Evolutionary conservation across 2,797 vertebrate species (phyloP), one percentile per base, ranked within the genome.

Genomic region (Phylloscopus collybita): DNA sequence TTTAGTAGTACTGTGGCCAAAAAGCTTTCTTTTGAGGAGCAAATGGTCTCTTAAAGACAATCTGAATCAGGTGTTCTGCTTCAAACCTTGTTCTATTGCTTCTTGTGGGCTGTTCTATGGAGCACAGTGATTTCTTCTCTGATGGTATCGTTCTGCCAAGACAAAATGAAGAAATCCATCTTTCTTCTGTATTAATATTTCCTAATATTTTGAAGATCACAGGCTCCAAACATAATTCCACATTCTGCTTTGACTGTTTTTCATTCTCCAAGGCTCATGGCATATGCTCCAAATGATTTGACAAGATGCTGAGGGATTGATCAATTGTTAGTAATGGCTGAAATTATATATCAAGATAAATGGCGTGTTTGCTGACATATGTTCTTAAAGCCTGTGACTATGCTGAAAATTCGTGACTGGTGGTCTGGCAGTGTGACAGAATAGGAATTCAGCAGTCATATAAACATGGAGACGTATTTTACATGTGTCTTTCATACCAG

Each of bases 11-110:
- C 84, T 70, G 30, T 70, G 23, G 38, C 34, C 2, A 7, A 42
- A 57, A 34, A 12, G 9, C 19, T n/a, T 53, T 49, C 4, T 42
- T 76, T 45, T 50, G 21, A 67, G 44, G 27, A 88, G 14, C 21
- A 66, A 70, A 65, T 45, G 9, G 21, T 36, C 9, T 5, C 0
- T 0, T 64, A 49, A 64, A 60, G 22, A 51, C 26, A 2, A 2
- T 26, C 62, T 72, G 38, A 90, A 30, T 36, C 26, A 14, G 44
- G 6, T 3, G 3, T 45, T 90, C 27, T 45, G 18, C 62, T 51
- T 67, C n/a, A n/a, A 34, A 70, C 8, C 8, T 59, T 51, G 8
- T 44, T 74, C 44, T n/a, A 1, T 38, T 73, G 44, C 20, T 75
- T 82, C 40, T 25, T 17, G 0, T 45, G 26, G 44, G n/a, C 25